A percentile compares a stretch with the other conserved stretches of the same genome.
Evolutionary conservation across 2,113 vertebrate species (phyloP).

Genomic region (Empidonax traillii): DNA sequence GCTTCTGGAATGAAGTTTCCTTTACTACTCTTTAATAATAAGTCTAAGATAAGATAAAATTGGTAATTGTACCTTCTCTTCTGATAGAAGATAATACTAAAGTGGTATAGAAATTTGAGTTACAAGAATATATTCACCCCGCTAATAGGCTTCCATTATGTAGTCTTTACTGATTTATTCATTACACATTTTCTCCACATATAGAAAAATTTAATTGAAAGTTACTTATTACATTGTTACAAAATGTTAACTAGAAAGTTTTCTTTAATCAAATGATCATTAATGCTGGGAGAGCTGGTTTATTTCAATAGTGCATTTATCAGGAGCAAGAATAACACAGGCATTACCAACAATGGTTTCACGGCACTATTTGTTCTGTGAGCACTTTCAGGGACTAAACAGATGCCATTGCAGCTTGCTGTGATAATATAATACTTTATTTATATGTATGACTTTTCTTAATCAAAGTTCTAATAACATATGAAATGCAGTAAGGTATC

Average conservation of each 20-base stretch:
- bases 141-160: slow-evolving; percentile 83
- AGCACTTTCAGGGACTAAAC: neutral
- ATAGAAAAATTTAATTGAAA: slow-evolving; percentile 82
- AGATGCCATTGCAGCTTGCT: neutral
- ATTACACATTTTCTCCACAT: slow-evolving; percentile 72
- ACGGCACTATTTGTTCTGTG: slow-evolving; percentile 10
- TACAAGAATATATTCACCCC: slow-evolving; percentile 79
- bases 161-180: slow-evolving; percentile 77
- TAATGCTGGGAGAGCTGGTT: slow-evolving; percentile 39
- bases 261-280: slow-evolving; percentile 69
- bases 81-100: slow-evolving; percentile 81
- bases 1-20: slow-evolving; percentile 80
- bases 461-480: slow-evolving; percentile 3
- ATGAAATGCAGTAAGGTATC: neutral
- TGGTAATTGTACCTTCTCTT: slow-evolving; percentile 82
- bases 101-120: slow-evolving; percentile 79
- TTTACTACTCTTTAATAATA: slow-evolving; percentile 80
- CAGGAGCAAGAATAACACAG: slow-evolving; percentile 32
- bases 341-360: slow-evolving; percentile 9
- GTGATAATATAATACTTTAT: slow-evolving; percentile 5
- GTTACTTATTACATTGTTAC: slow-evolving; percentile 77
- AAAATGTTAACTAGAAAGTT: slow-evolving; percentile 71
- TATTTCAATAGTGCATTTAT: slow-evolving; percentile 52
- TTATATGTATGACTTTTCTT: slow-evolving; percentile 34
- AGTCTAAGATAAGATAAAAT: slow-evolving; percentile 83